A percentile compares a stretch with the other conserved stretches of the same genome.
These are phyloP conservation scores for Idaea biselata DNA, from an alignment of 2,888 invertebrate genomes.

Conservation along the genomic window DNA sequence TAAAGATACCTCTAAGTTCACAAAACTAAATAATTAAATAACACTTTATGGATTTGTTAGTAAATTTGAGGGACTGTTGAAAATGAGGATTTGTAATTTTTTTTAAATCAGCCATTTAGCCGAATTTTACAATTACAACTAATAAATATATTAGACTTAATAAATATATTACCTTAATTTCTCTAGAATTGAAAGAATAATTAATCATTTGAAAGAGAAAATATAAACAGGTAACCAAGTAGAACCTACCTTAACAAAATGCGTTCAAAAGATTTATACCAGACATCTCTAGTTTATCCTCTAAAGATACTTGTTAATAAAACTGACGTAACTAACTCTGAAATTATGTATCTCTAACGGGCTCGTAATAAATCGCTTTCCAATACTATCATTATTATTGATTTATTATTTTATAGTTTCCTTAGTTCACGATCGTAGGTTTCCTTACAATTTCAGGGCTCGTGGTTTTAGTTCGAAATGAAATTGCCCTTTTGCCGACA, in stretches of 20 bases:
- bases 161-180: too few relatives aligned
- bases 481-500: conserved; percentile 70
- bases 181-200: too few relatives aligned
- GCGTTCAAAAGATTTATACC: neutral
- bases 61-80: too few relatives aligned
- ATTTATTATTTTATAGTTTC: conserved; percentile 68
- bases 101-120: too few relatives aligned
- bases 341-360: conserved; percentile 12
- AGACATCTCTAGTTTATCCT: neutral
- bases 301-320: too few relatives aligned
- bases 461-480: conserved; percentile 65
- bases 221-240: too few relatives aligned
- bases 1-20: too few relatives aligned
- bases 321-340: neutral
- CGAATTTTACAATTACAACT: too few relatives aligned
- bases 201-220: neutral
- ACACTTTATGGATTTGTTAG: too few relatives aligned
- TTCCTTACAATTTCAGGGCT: conserved; percentile 53
- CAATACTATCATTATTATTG: conserved; percentile 53
- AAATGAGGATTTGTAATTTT: too few relatives aligned
- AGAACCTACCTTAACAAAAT: neutral
- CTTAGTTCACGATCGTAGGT: conserved; percentile 48
- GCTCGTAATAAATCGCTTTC: conserved; percentile 41
- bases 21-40: too few relatives aligned
- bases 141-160: too few relatives aligned